phyloP scores from a whole-genome alignment of 2,797 vertebrate species.

The Liasis olivaceus region DNA sequence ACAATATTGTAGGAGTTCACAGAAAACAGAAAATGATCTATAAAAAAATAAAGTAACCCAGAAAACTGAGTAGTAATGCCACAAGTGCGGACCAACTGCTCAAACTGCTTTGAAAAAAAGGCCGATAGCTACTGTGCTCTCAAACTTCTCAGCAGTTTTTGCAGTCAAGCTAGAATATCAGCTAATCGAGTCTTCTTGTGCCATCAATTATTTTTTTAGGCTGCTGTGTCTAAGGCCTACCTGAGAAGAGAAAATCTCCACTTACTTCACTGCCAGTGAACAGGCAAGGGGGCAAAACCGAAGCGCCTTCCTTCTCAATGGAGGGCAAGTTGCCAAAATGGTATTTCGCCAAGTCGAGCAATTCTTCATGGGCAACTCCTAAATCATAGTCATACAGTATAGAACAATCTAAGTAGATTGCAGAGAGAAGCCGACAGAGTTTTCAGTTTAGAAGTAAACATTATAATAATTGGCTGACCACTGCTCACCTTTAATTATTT shows the following conservation, averaged over 20 bases:
- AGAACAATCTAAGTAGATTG: conserved; percentile 15
- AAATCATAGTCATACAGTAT: conserved; percentile 30
- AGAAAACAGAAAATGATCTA: background rate
- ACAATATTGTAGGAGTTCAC: background rate
- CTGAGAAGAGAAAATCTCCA: background rate
- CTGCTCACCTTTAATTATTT: background rate
- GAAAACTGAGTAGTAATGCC: background rate
- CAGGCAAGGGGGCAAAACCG: conserved; percentile 82
- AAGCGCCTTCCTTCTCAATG: conserved; percentile 80
- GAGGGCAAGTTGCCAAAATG: conserved; percentile 92
- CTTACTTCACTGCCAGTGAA: conserved; percentile 97
- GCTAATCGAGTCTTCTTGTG: background rate
- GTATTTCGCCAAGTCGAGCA: conserved; percentile 89
- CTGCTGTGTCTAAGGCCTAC: background rate
- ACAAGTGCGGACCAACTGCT: background rate
- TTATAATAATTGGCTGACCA: background rate
- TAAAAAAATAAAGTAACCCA: background rate
- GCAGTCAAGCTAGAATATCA: background rate
- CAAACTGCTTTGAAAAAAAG: background rate
- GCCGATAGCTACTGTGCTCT: background rate
- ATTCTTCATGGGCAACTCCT: conserved; percentile 90
- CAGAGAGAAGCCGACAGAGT: background rate
- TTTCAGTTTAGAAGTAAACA: background rate
- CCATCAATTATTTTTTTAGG: rapidly evolving
- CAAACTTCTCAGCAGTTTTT: background rate